A percentile compares a stretch with the other conserved stretches of the same genome.
Conservation (phyloP, 2,113 vertebrate species). For the Muscicapa adusta region DNA sequence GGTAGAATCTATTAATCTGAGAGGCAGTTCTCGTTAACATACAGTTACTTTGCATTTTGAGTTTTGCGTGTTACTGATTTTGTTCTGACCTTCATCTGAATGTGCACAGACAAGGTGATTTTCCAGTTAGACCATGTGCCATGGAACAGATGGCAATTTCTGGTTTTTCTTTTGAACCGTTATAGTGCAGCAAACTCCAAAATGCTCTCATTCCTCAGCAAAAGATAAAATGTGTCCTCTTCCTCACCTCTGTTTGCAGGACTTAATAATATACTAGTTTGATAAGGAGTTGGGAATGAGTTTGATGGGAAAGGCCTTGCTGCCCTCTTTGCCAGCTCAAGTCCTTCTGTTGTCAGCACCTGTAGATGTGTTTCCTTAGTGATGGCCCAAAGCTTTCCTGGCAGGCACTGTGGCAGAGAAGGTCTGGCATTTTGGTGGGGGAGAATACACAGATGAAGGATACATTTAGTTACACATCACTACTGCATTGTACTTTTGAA, state of each 20-base stretch:
- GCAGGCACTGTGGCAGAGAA: neutral
- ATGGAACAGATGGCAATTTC: neutral
- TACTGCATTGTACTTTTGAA: neutral
- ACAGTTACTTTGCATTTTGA: neutral
- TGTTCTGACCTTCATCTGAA: neutral
- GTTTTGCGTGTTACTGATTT: neutral
- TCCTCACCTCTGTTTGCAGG: neutral
- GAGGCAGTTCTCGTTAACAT: neutral
- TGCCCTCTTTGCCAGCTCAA: neutral
- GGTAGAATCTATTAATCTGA: neutral
- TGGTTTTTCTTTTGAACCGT: neutral
- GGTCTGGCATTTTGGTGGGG: neutral
- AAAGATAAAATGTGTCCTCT: neutral
- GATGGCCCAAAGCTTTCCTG: neutral
- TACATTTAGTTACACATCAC: neutral
- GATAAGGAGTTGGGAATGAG: neutral
- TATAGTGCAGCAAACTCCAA: neutral
- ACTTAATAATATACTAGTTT: neutral
- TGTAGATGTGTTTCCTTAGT: neutral
- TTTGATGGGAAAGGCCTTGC: neutral
- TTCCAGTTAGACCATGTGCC: neutral
- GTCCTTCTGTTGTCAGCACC: neutral
- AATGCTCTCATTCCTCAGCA: neutral
- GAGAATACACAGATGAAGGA: neutral
- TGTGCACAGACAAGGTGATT: neutral